Conservation (phyloP, 2,113 vertebrate species). For the Heterochromis multidens region DNA sequence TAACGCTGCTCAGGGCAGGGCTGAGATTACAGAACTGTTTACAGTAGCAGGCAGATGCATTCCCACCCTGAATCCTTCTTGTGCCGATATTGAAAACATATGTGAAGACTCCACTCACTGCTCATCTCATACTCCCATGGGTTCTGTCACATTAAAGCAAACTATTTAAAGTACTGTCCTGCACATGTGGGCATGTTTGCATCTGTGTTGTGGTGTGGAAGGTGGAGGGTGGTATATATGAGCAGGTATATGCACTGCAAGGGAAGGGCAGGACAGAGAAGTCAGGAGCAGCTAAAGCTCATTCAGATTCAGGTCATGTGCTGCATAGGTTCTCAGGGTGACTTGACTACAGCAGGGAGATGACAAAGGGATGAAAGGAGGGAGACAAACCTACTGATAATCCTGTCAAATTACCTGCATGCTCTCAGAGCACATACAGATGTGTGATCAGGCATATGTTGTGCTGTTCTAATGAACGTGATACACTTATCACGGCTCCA, state of each 20-base stretch:
- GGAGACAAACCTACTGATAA: conserved; percentile 44
- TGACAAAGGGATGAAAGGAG: conserved; percentile 35
- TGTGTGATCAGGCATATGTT: conserved; percentile 33
- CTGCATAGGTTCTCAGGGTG: conserved; percentile 66
- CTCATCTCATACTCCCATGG: background rate
- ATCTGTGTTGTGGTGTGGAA: background rate
- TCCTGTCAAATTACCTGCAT: conserved; percentile 36
- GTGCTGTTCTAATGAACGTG: background rate
- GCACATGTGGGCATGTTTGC: background rate
- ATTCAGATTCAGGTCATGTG: conserved; percentile 68
- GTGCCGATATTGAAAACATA: conserved; percentile 32
- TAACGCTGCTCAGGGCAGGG: background rate
- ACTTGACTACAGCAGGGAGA: conserved; percentile 51
- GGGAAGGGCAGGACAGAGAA: conserved; percentile 34
- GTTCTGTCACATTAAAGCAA: background rate
- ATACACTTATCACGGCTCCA: background rate
- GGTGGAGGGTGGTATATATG: background rate
- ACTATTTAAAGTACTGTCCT: background rate
- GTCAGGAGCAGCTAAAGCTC: conserved; percentile 51
- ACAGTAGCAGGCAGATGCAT: conserved; percentile 33
- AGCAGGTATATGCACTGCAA: conserved; percentile 6
- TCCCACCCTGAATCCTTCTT: background rate
- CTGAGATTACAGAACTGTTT: conserved; percentile 14
- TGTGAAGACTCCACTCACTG: background rate
- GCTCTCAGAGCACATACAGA: conserved; percentile 3